Conservation (phyloP, 2,888 invertebrate species). For the Leucania comma region DNA sequence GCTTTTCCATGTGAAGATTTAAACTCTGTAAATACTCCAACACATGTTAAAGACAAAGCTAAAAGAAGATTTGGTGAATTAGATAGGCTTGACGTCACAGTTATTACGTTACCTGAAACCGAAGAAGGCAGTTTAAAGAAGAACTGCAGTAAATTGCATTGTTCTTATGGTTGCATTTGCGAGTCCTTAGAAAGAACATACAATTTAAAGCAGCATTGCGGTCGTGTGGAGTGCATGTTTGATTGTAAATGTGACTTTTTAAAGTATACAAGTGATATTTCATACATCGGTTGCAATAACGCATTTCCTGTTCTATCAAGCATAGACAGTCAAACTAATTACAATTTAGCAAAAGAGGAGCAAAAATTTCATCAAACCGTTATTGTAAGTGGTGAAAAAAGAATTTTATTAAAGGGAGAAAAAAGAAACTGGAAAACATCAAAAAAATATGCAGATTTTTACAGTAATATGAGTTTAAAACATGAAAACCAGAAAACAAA, state of each 20-base stretch:
- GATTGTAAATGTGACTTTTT: slow-evolving; percentile 84
- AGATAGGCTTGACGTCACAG: slow-evolving; percentile 92
- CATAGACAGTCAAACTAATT: slow-evolving; percentile 88
- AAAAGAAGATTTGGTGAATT: slow-evolving; percentile 88
- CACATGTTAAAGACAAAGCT: slow-evolving; percentile 76
- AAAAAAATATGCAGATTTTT: slow-evolving; percentile 91
- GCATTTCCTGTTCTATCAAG: slow-evolving; percentile 79
- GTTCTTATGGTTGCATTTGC: slow-evolving; percentile 93
- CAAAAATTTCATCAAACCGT: slow-evolving; percentile 94
- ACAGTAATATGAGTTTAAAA: slow-evolving; percentile 77
- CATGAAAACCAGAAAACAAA: slow-evolving; percentile 66
- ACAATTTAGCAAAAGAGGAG: slow-evolving; percentile 92
- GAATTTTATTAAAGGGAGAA: slow-evolving; percentile 91
- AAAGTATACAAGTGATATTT: slow-evolving; percentile 74
- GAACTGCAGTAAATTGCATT: slow-evolving; percentile 89
- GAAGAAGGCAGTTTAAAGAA: slow-evolving; percentile 17
- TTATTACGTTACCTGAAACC: slow-evolving; percentile 88
- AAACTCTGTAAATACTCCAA: slow-evolving; percentile 39
- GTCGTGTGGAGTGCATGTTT: slow-evolving; percentile 91
- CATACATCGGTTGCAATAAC: slow-evolving; percentile 70
- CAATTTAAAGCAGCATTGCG: slow-evolving; percentile 91
- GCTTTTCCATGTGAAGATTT: slow-evolving; percentile 70
- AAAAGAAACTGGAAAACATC: slow-evolving; percentile 91
- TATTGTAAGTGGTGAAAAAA: slow-evolving; percentile 92
- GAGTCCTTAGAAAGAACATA: slow-evolving; percentile 88